These are phyloP conservation scores for Turritopsis rubra DNA, from an alignment of 30 jellyfish, hydroid and myxozoan species.

Conservation along the genomic window DNA sequence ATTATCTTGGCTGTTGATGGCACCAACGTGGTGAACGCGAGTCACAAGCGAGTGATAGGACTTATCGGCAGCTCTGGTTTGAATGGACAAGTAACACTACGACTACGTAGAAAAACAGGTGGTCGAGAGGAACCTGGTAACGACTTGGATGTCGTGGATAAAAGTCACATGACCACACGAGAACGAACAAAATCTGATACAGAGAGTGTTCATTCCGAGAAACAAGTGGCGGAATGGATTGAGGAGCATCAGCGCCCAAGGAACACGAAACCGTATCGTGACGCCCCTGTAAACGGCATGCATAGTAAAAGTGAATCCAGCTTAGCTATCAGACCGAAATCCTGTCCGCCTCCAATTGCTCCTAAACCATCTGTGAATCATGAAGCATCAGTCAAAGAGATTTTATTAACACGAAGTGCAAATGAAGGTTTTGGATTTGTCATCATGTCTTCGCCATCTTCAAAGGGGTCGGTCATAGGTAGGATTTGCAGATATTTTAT, in stretches of 20 bases:
- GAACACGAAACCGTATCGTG: slow-evolving; percentile 31
- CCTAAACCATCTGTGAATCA: slow-evolving; percentile 55
- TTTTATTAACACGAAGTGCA: slow-evolving; percentile 53
- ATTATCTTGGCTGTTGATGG: slow-evolving; percentile 94
- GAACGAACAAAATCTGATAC: slow-evolving; percentile 36
- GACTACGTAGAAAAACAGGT: slow-evolving; percentile 61
- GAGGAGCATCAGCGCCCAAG: slow-evolving; percentile 38
- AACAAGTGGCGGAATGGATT: slow-evolving; percentile 41
- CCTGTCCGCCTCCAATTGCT: slow-evolving; percentile 89
- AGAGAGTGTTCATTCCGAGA: slow-evolving; percentile 38
- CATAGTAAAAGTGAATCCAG: slow-evolving; percentile 48
- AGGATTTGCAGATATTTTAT: slow-evolving; percentile 20
- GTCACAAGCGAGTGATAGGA: slow-evolving; percentile 79
- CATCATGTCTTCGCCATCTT: slow-evolving; percentile 77
- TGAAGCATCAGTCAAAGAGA: slow-evolving; percentile 42
- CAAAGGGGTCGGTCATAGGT: slow-evolving; percentile 93
- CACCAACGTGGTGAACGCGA: slow-evolving; percentile 75
- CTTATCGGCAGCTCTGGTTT: slow-evolving; percentile 84
- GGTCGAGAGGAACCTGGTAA: slow-evolving; percentile 19
- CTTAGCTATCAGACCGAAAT: slow-evolving; percentile 17
- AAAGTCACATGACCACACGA: not conserved
- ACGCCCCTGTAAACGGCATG: slow-evolving; percentile 27
- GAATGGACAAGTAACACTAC: slow-evolving; percentile 84
- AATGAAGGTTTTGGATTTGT: slow-evolving; percentile 99
- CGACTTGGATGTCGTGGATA: not conserved